These are phyloP conservation scores for Eristalis intricaria DNA, from an alignment of 2,888 invertebrate species.

Conservation along the genomic window DNA sequence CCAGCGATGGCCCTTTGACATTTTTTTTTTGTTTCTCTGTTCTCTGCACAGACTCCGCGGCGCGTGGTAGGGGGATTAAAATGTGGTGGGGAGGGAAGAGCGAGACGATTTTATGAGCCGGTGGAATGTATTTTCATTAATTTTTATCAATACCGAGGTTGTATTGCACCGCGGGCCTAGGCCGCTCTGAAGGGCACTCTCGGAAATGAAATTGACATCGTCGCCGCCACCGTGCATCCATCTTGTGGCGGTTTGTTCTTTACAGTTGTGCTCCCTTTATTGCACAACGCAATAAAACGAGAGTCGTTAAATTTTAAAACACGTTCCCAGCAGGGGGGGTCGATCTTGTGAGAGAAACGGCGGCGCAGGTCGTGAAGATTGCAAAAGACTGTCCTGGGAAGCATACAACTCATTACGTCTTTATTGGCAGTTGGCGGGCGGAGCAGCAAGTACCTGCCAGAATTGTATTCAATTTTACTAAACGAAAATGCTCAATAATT, in stretches of 20 bases:
- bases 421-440: constrained; percentile 30
- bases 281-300: constrained; percentile 35
- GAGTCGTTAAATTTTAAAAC: constrained; percentile 35
- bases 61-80: constrained; percentile 13
- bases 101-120: constrained; percentile 16
- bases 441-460: not conserved
- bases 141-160: constrained; percentile 50
- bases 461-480: not conserved
- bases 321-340: not conserved
- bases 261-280: constrained; percentile 11
- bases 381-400: not conserved
- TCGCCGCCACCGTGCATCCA: not conserved
- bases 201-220: constrained; percentile 23
- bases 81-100: not conserved
- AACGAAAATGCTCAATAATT: constrained; percentile 1
- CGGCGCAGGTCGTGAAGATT: not conserved
- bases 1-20: constrained; percentile 16
- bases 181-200: constrained; percentile 34
- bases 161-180: not conserved
- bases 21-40: not conserved
- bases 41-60: not conserved
- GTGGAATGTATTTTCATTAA: constrained; percentile 52
- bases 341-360: not conserved
- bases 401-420: constrained; percentile 3
- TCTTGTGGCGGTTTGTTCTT: constrained; percentile 27